These are phyloP conservation scores for Rhineura floridana DNA, from an alignment of 2,113 vertebrate genomes.

Conservation along the genomic window DNA sequence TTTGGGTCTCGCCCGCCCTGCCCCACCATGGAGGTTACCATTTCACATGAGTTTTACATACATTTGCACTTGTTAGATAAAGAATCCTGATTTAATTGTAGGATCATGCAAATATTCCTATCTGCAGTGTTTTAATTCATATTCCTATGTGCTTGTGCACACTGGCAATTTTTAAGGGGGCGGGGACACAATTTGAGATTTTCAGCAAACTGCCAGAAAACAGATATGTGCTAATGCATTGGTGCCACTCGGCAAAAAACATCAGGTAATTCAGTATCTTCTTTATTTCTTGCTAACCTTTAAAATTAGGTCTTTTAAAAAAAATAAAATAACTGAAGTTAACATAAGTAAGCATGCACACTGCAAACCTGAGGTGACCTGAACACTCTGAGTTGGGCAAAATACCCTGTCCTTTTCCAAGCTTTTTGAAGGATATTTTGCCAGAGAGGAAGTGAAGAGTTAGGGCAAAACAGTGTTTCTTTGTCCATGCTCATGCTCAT, in stretches of 20 bases:
- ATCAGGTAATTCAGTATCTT: not conserved
- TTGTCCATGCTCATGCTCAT: constrained; percentile 43
- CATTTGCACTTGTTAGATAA: too few relatives aligned
- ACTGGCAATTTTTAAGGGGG: too few relatives aligned
- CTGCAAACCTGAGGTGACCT: constrained; percentile 30
- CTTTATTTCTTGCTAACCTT: not conserved
- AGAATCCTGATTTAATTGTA: not conserved
- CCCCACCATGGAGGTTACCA: too few relatives aligned
- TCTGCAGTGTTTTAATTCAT: too few relatives aligned
- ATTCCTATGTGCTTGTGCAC: too few relatives aligned
- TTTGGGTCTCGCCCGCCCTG: too few relatives aligned
- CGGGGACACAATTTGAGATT: not conserved
- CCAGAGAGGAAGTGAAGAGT: constrained; percentile 47
- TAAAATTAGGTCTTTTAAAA: constrained; percentile 30
- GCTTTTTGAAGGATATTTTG: constrained; percentile 47
- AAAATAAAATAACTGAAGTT: not conserved
- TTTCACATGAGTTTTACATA: too few relatives aligned
- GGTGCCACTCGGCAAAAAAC: not conserved
- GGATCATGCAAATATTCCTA: not conserved
- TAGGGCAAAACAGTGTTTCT: constrained; percentile 47
- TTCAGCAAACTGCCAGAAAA: not conserved
- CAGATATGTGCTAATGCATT: not conserved
- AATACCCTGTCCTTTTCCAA: constrained; percentile 35
- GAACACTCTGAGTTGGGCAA: not conserved
- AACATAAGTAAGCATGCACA: not conserved